Evolutionary conservation across 2,113 vertebrate species (phyloP), one percentile per base, ranked within the genome.

Genomic region (Takifugu bimaculatus): DNA sequence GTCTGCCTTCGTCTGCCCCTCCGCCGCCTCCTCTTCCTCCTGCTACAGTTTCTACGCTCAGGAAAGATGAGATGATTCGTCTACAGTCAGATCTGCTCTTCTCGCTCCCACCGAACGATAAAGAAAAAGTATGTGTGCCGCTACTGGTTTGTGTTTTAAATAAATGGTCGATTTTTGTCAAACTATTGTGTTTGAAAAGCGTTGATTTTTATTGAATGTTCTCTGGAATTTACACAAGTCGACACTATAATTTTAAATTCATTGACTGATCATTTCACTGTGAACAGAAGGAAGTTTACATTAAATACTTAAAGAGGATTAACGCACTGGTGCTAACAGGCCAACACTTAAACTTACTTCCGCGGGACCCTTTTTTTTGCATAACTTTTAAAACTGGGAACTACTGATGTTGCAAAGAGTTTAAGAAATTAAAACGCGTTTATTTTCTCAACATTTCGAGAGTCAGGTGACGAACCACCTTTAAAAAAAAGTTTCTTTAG

Each of bases 31-130:
- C 32, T 26, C 51, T 2, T 42, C 54, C 62, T 2, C 68, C 58
- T 64, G 71, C 75, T 76, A 77, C 63, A 65, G 68, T 80, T 72
- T 72, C 70, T 71, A 60, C 67, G 77, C 80, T 80, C 79, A 80
- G 79, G 79, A 79, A 75, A 45, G 29, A 32, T 32, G 29, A 85
- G 72, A 65, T 77, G 67, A 72, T 75, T 60, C 65, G 63, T 82
- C 70, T 70, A 54, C 60, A 70, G 74, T 70, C 54, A 68, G 65
- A 79, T 75, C 64, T 75, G 71, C 66, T 67, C 49, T 61, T 82
- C 65, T 75, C 71, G 61, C 68, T 75, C 71, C 63, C 68, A 57
- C 65, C 63, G 14, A 45, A 45, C 4, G 14, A 45, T 4, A 13
- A 43, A 43, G 44, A 13, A 45, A 45, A 45, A 13, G 44, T 45